Base-by-base conservation (phyloP, 2,888 invertebrate genomes). In the Dynastes hyllus region DNA sequence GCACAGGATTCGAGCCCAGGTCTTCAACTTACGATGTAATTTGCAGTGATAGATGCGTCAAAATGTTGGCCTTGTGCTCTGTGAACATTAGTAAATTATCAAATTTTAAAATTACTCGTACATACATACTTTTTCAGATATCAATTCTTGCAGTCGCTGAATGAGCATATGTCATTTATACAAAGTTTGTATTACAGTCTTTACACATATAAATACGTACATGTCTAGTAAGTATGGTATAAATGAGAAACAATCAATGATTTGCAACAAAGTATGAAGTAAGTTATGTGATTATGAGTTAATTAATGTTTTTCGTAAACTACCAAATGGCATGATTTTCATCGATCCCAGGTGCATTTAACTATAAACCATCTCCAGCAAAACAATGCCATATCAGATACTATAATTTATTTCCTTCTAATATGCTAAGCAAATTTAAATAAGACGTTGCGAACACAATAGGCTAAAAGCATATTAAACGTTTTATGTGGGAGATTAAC, bases 361-460 rank as follows among this genome's bases (percentile, higher is more conserved):
- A 22, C 8, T 55, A 55, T 22, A n/a, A 55, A 22, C 6, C n/a
- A 55, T 55, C 6, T 55, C 8, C n/a, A 16, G 3, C 45, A n/a
- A 55, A 55, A n/a, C 55, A 55, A 63, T 63, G 63, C 29, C 55
- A 16, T 55, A 55, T 63, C 32, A 29, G 63, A 63, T 63, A 63
- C 6, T 29, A 32, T 63, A 63, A 29, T 29, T 63, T 13, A 63
- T 63, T 22, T 29, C 63, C 13, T 63, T 29, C 27, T 32, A 63
- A 32, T 63, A 63, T 2, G 22, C 32, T 29, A 29, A 63, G 13
- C 2, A 37, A 2, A 32, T 13, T 13, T 37, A 37, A 66, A 66
- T 37, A 32, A 32, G 65, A 40, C 16, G 65, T 11, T 32, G 32
- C 13, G 40, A 66, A 66, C 13, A 66, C 65, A 66, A 66, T 66